A percentile compares a stretch with the other conserved stretches of the same genome.
Evolutionary conservation across 2,797 vertebrate species (phyloP).

Genomic region (Acipenser oxyrinchus): DNA sequence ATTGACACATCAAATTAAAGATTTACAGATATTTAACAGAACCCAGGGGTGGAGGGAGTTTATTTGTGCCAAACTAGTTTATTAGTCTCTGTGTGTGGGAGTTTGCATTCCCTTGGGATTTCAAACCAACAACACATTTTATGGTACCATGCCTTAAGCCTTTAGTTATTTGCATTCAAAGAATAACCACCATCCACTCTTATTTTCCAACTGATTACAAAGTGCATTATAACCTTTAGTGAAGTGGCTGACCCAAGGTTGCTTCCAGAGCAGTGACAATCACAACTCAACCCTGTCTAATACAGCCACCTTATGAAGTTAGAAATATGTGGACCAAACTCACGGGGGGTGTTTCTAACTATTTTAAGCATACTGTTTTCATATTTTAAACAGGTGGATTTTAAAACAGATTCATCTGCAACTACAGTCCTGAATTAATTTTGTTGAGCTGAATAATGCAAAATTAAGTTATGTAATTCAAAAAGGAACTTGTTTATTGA

Average conservation of each 20-base stretch:
- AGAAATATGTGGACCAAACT: no score
- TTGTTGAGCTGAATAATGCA: no score
- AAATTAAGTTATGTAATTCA: no score
- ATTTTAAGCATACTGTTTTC: no score
- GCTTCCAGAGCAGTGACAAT: conserved; percentile 4
- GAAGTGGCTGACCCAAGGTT: not conserved
- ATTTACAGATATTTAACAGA: conserved; percentile 29
- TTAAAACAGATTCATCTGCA: no score
- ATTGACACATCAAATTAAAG: conserved; percentile 42
- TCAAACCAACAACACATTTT: conserved; percentile 2
- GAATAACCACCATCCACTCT: conserved; percentile 15
- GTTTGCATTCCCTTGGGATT: conserved; percentile 32
- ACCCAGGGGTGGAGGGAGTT: not conserved
- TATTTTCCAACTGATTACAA: conserved; percentile 11
- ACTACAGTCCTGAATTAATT: no score
- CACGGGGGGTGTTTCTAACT: no score
- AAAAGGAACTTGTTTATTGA: no score
- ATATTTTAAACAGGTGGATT: no score
- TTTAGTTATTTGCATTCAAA: conserved; percentile 14
- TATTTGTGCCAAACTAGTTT: conserved; percentile 23
- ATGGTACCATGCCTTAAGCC: conserved; percentile 18
- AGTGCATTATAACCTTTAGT: not conserved
- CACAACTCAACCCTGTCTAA: no score
- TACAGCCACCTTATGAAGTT: no score
- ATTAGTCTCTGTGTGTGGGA: conserved; percentile 41